A percentile compares a stretch with the other conserved stretches of the same genome.
These are phyloP conservation scores for Nematolebias whitei DNA, from an alignment of 2,113 vertebrate genomes.

Conservation along the genomic window DNA sequence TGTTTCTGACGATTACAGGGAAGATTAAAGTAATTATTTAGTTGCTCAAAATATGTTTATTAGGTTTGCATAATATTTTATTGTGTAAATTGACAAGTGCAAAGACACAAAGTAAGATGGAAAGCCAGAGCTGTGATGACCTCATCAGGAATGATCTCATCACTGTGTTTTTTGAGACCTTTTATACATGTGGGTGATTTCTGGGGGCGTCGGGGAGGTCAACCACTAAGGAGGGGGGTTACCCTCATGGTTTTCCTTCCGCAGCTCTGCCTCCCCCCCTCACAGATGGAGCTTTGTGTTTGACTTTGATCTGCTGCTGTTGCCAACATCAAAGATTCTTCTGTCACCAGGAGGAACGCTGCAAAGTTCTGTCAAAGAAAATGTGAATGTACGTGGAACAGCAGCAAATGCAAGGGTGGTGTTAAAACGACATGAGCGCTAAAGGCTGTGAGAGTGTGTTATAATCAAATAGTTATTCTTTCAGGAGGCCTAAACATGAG, in stretches of 20 bases:
- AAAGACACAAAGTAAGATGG: slow-evolving; percentile 1
- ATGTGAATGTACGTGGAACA: slow-evolving; percentile 25
- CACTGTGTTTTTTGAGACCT: slow-evolving; percentile 16
- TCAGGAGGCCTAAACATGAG: not conserved
- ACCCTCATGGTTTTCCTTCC: slow-evolving; percentile 28
- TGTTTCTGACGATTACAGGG: not conserved
- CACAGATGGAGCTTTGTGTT: slow-evolving; percentile 47
- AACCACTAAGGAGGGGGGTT: slow-evolving; percentile 18
- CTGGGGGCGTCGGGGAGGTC: slow-evolving; percentile 10
- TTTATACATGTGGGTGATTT: slow-evolving; percentile 43
- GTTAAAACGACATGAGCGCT: not conserved
- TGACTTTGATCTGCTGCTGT: slow-evolving; percentile 61
- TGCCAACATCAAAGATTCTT: slow-evolving; percentile 66
- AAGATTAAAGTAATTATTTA: not conserved
- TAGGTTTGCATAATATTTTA: not conserved
- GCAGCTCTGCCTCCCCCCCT: not conserved
- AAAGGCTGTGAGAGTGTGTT: not conserved
- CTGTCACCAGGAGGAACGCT: slow-evolving; percentile 44
- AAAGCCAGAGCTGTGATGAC: slow-evolving; percentile 39
- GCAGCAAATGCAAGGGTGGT: not conserved
- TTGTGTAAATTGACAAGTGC: not conserved
- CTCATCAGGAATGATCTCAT: slow-evolving; percentile 70
- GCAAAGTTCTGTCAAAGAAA: slow-evolving; percentile 30
- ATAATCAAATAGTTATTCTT: not conserved
- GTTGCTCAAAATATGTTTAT: not conserved